Conservation (phyloP, 2,113 vertebrate species). For the Anoura caudifer region DNA sequence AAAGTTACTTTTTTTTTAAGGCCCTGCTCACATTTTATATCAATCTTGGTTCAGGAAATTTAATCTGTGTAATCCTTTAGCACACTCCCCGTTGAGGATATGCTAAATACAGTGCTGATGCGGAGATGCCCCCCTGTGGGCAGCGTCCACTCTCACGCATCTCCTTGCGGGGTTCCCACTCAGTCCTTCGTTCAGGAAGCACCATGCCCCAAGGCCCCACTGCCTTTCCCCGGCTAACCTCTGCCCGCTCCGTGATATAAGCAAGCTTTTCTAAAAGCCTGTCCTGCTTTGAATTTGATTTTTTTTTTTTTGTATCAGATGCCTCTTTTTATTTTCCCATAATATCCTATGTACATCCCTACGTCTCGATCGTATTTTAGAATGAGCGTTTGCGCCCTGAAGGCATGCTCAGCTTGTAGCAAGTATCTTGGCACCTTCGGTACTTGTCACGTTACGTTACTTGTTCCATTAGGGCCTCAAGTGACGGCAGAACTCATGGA, state of each 20-base stretch:
- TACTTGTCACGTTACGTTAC: background rate
- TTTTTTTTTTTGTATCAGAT: background rate
- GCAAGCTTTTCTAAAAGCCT: background rate
- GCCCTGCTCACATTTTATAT: background rate
- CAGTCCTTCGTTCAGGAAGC: background rate
- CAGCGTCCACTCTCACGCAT: background rate
- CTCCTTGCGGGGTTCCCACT: background rate
- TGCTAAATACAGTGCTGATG: background rate
- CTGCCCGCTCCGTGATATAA: background rate
- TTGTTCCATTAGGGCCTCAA: background rate
- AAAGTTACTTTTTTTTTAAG: background rate
- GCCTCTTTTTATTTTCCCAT: background rate
- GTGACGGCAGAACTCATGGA: background rate
- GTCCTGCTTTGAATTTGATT: background rate
- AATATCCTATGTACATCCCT: background rate
- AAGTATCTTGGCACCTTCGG: background rate
- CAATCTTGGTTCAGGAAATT: background rate
- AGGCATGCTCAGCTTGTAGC: background rate
- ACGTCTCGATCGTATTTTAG: background rate
- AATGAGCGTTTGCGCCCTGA: background rate
- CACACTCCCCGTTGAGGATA: no score
- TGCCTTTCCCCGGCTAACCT: background rate
- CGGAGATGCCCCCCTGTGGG: background rate
- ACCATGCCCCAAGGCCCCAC: background rate
- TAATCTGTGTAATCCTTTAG: background rate